Conservation (phyloP, 2,888 invertebrate species). For the Abrostola triplasia region DNA sequence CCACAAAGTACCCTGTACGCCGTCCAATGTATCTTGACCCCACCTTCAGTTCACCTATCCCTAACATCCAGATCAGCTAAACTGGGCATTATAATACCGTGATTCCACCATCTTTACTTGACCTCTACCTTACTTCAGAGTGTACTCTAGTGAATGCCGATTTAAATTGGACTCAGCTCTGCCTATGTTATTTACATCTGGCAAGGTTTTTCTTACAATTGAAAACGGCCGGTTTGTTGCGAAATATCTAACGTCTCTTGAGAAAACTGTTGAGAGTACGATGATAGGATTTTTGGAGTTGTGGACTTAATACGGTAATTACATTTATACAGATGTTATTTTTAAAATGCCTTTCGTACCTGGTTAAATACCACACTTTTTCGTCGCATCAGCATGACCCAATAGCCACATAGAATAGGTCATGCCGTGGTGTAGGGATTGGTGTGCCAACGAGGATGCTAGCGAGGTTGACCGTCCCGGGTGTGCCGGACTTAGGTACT, state of each 20-base stretch:
- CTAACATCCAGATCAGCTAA: slow-evolving; percentile 27
- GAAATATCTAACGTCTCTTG: slow-evolving; percentile 81
- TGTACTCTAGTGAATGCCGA: slow-evolving; percentile 20
- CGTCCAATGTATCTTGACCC: slow-evolving; percentile 55
- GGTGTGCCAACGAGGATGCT: no score
- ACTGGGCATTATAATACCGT: slow-evolving; percentile 35
- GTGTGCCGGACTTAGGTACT: no score
- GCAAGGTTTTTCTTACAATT: slow-evolving; percentile 80
- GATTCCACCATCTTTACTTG: slow-evolving; percentile 22
- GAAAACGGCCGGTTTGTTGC: slow-evolving; percentile 77
- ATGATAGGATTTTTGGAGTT: slow-evolving; percentile 54
- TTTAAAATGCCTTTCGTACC: neutral
- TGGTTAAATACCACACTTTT: no score
- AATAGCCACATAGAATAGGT: no score
- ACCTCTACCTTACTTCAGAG: slow-evolving; percentile 16
- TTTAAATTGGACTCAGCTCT: slow-evolving; percentile 36
- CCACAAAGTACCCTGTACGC: slow-evolving; percentile 69
- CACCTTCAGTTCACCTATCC: slow-evolving; percentile 23
- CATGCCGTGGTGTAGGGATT: no score
- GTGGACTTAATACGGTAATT: slow-evolving; percentile 15
- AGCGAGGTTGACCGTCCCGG: no score
- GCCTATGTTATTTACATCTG: slow-evolving; percentile 70
- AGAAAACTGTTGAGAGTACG: slow-evolving; percentile 69
- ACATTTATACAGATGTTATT: neutral
- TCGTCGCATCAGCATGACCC: no score